These are phyloP conservation scores for Galaxias olidus DNA, from an alignment of 2,797 vertebrate genomes.

Conservation along the genomic window DNA sequence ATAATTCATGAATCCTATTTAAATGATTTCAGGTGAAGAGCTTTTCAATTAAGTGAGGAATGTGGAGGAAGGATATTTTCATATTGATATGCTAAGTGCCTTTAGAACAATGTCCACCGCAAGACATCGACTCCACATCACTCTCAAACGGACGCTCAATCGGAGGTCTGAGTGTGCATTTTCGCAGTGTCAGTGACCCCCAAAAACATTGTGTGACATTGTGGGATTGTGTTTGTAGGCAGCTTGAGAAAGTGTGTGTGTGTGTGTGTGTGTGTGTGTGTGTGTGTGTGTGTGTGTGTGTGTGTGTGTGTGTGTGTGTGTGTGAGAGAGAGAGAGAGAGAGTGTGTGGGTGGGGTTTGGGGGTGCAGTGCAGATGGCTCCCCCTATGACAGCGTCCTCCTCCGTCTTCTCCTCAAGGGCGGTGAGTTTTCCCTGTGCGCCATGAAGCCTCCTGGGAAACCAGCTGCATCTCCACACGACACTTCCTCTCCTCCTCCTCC, in stretches of 20 bases:
- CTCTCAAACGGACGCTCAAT: constrained; percentile 35
- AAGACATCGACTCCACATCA: constrained; percentile 39
- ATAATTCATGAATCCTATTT: constrained; percentile 66
- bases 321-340: neutral
- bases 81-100: constrained; percentile 42
- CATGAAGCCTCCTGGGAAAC: neutral
- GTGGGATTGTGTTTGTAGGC: too few species aligned
- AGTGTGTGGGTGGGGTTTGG: neutral
- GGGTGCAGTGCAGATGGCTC: neutral
- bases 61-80: constrained; percentile 25
- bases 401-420: neutral
- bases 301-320: neutral
- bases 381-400: neutral
- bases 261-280: neutral
- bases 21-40: constrained; percentile 64
- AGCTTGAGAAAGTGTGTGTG: too few species aligned
- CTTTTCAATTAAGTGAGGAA: constrained; percentile 66
- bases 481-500: neutral
- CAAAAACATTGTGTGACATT: too few species aligned
- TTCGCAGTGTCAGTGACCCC: constrained; percentile 20
- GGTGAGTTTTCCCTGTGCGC: neutral
- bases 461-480: constrained; percentile 1
- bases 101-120: constrained; percentile 39
- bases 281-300: neutral
- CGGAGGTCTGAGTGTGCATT: constrained; percentile 20